Base-by-base conservation (phyloP, 2,797 vertebrate genomes). In the Thamnophis elegans region DNA sequence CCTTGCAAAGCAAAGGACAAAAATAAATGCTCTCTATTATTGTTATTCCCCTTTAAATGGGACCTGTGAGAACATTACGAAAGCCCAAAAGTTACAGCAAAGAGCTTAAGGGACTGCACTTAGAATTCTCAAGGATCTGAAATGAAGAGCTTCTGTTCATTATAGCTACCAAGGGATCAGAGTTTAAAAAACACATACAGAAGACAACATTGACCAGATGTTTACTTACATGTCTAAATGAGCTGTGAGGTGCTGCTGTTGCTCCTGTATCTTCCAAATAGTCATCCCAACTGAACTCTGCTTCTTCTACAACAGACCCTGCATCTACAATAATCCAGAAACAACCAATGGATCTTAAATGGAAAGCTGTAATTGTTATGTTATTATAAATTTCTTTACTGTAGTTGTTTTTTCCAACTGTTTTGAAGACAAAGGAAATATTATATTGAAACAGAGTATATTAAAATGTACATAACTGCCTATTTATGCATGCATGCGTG, bases 281-380 rank as follows among this genome's bases (percentile, higher is more conserved):
- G 91, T 99, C 99, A 94, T 99, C 99, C 99, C 99, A 99, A 96
- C 96, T 99, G 97, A 99, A 99, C 96, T 99, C 99, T 82, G 97
- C 97, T 94, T 98, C 98, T 96, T 99, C 99, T 97, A 98, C 97
- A 96, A 98, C 97, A 95, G 98, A 98, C 96, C 98, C 99, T 96
- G 97, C 98, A 96, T 99, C 99, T 99, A 97, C n/a, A 97, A 97
- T 94, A 92, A 86, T 96, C 94, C 92, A 95, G 93, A 90, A 90
- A 96, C 32, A 89, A n/a, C 26, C 1, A 73, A 58, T 6, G 89
- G 22, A 73, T 55, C 28, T 53, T 85, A 4, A 90, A 88, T 14
- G 32, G 26, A 42, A 88, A 32, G 60, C 26, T 28, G 20, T 16
- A 85, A 68, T 28, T 32, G 16, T 25, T 58, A 36, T 59, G 26